Base-by-base conservation (phyloP, 1,140 invertebrate genomes). In the Mactra quadrangularis region DNA sequence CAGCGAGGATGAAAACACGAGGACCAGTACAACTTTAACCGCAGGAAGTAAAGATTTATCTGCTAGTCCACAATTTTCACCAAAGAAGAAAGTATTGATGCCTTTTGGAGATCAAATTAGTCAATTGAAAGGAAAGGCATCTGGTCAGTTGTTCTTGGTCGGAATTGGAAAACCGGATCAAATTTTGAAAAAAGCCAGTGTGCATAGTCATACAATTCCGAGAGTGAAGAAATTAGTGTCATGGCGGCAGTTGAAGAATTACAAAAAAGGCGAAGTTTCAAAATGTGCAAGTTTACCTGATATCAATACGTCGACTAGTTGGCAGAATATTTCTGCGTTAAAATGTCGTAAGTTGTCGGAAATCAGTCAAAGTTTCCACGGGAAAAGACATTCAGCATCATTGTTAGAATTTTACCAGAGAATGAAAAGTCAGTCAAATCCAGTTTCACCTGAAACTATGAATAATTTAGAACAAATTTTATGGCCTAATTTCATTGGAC, bases 321-420 rank as follows among this genome's bases (percentile, higher is more conserved):
- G 88, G 88, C 81, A 84, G 57, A 85, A 82, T 55, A 72, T 87
- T 45, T 68, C 85, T 33, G 85, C 85, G n/a, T 75, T 81, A 31
- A 82, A 84, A 38, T 83, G 82, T 52, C 57, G 79, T 15, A 86
- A 85, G 25, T 50, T 88, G 59, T 62, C 82, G 27, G 77, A 82
- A 53, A 75, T 90, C 25, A 86, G 87, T 29, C 85, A 90, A 45
- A 90, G 90, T 64, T 91, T 91, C 70, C 90, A 91, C 77, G 84
- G 84, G 41, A 90, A 90, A 74, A 76, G 89, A 29, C 89, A 91
- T 62, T 91, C 90, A 1, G 88, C 89, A 1, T 90, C 89, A 33
- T 52, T 91, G 4, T 53, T 91, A 35, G 90, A 91, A 45, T 74
- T 91, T 71, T 91, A 91, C 79, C 90, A 91, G 76, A 66, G 88